A percentile compares a stretch with the other conserved stretches of the same genome.
Conservation (phyloP, 2,113 vertebrate species). For the Pyrgilauda ruficollis region DNA sequence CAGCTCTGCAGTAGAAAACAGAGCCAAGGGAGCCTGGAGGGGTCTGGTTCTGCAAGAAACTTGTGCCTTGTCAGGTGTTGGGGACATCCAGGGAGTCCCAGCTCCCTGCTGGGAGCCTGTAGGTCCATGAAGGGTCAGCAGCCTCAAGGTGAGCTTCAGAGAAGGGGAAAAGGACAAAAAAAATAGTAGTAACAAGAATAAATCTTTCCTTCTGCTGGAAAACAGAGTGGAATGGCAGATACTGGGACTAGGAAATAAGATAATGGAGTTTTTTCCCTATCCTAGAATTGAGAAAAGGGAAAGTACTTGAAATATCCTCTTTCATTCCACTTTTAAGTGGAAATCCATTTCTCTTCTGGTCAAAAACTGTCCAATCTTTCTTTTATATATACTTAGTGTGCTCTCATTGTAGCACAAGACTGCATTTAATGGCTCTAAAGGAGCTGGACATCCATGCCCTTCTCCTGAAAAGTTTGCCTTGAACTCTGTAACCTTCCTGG, state of each 20-base stretch:
- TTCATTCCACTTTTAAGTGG: background rate
- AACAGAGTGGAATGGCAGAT: background rate
- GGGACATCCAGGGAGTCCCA: background rate
- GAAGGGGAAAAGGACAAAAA: accelerated
- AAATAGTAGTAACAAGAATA: accelerated
- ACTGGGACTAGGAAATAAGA: background rate
- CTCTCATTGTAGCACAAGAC: background rate
- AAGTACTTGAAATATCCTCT: background rate
- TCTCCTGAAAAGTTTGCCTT: background rate
- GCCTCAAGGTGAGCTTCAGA: background rate
- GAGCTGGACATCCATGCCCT: background rate
- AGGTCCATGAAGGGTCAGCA: background rate
- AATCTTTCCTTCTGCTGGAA: background rate
- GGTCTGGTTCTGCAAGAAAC: background rate
- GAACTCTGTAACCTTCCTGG: background rate
- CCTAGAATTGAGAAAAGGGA: background rate
- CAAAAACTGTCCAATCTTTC: background rate
- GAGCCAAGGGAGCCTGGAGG: background rate
- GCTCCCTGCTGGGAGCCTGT: accelerated
- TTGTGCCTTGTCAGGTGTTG: accelerated
- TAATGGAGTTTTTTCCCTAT: accelerated
- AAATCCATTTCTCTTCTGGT: background rate
- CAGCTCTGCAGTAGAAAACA: background rate
- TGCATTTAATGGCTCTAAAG: background rate
- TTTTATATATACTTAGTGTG: background rate